Base-by-base conservation (phyloP, 2,888 invertebrate genomes). In the Calliphora vomitoria region DNA sequence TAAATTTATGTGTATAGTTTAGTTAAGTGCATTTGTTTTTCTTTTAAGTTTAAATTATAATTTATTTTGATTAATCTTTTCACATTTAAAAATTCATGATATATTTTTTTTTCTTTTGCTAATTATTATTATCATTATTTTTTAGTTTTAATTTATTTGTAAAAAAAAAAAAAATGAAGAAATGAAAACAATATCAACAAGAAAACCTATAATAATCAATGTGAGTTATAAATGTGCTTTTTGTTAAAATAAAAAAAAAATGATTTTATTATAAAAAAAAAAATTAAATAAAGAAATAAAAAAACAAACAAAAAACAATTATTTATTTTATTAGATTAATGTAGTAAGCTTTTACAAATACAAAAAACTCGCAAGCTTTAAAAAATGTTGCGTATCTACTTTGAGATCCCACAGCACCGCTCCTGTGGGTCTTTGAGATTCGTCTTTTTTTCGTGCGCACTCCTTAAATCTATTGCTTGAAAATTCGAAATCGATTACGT, bases 161-260 rank as follows among this genome's bases (percentile, higher is more conserved):
- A 74, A 82, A 86, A 85, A 75, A 38, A n/a, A n/a, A n/a, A 55
- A 68, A 44, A 8, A 74, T n/a, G 15, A 47, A 50, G 11, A 62
- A 18, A 72, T 44, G 38, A 80, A 62, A 68, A 53, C 25, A 81
- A 80, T 71, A 80, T 72, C 66, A 85, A 75, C 8, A 68, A 64
- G 25, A 80, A 68, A 62, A 81, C 3, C 75, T 81, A 76, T 55
- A 81, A 71, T 81, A 82, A 83, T 80, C 84, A 88, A 85, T 89
- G 89, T 89, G 89, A 89, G 89, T 90, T 89, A 88, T 89, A 89
- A 89, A 89, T 90, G 89, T 89, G 89, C 89, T 90, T 88, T 89
- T 90, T 90, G 89, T 90, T 89, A 89, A 89, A 88, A 89, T 87
- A 88, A 88, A 87, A 85, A 82, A 88, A 88, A 84, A 82, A 72